These are phyloP conservation scores for Hoplodrina ambigua DNA, from an alignment of 2,888 invertebrate genomes.

Conservation along the genomic window DNA sequence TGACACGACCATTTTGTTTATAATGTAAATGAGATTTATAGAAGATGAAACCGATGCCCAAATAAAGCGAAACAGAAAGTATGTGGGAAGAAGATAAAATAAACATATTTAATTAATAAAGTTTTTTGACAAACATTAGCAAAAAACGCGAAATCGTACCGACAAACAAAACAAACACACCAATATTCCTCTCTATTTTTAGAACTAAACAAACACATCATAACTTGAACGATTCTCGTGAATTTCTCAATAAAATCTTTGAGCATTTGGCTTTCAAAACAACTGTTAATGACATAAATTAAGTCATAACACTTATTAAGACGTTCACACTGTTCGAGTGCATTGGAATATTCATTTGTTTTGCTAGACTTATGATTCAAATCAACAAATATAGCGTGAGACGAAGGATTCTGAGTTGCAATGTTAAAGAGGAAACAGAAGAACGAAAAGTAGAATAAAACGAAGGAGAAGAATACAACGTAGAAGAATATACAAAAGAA, in stretches of 20 bases:
- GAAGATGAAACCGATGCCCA: background rate
- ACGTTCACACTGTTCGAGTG: constrained; percentile 20
- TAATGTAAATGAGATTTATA: background rate
- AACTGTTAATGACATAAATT: constrained; percentile 40
- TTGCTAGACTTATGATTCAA: background rate
- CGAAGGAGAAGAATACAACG: too few species aligned
- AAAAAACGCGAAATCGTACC: background rate
- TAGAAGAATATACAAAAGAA: background rate
- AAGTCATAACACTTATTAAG: constrained; percentile 26
- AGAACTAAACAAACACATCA: constrained; percentile 26
- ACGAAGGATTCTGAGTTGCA: background rate
- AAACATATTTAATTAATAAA: background rate
- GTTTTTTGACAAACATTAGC: background rate
- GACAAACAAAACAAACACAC: constrained; percentile 1
- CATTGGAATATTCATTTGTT: constrained; percentile 2
- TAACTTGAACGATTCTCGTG: background rate
- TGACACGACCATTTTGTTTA: background rate
- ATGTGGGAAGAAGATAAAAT: background rate
- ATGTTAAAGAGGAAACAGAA: background rate
- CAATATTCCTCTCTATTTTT: constrained; percentile 11
- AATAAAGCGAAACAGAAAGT: constrained; percentile 12
- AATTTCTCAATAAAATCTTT: constrained; percentile 31
- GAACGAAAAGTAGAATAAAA: too few species aligned
- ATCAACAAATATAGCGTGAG: background rate
- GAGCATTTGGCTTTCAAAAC: constrained; percentile 7